Conservation (phyloP, 2,113 vertebrate genomes). For the Pseudorhombus dupliciocellatus region DNA sequence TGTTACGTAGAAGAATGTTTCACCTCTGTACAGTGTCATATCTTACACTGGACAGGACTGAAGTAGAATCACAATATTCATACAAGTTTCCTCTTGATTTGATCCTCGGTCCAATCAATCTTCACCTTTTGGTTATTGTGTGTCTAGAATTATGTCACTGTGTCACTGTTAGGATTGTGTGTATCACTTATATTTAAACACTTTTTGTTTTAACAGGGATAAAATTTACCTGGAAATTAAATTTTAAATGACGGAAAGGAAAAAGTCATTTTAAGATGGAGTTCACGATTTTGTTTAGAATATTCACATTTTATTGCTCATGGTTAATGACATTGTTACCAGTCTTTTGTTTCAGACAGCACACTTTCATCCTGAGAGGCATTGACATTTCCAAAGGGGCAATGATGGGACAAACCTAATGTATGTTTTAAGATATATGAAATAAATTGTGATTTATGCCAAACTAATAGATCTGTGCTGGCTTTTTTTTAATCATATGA, state of each 20-base stretch:
- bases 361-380: conserved; percentile 24
- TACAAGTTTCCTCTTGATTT: not conserved
- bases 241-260: not conserved
- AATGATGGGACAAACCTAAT: conserved; percentile 85
- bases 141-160: not conserved
- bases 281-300: not conserved
- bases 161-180: conserved; percentile 4
- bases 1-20: not conserved
- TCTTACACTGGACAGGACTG: conserved; percentile 9
- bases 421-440: conserved; percentile 90
- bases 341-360: conserved; percentile 4
- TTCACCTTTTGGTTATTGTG: not conserved
- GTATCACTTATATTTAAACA: conserved; percentile 1
- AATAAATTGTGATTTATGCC: conserved; percentile 94
- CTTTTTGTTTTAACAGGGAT: not conserved
- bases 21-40: not conserved
- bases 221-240: not conserved
- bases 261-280: not conserved
- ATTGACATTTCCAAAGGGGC: conserved; percentile 78
- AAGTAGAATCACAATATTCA: not conserved
- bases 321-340: not conserved
- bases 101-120: not conserved
- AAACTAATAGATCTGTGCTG: conserved; percentile 47
- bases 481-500: not conserved
- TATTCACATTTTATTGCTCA: not conserved